Evolutionary conservation across 2,888 invertebrate species (phyloP), one percentile per base, ranked within the genome.

Genomic region (Gerosis bhagava): DNA sequence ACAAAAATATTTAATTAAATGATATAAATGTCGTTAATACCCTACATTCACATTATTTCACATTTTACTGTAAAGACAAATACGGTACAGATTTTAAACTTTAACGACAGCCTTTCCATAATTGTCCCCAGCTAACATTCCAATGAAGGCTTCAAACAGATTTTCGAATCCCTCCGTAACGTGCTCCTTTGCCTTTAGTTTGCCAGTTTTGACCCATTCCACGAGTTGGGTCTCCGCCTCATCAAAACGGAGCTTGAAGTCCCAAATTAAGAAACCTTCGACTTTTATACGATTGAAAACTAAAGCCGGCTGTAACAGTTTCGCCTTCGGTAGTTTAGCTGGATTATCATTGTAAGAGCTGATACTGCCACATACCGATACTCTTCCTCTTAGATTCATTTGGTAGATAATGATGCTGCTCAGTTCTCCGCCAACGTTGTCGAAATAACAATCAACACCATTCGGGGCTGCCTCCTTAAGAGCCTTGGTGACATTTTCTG

Each of bases 401-500:
- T 91, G 89, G 31, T 77, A 73, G 0, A 92, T 77, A 4, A 93
- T 88, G 0, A 70, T 73, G 34, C 83, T 84, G 28, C 91, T 91
- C 12, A 92, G 76, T 46, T 91, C 90, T 3, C 93, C 93, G 7
- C 93, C 93, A 8, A 93, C 94, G 67, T 94, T 94, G 65, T 94
- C 94, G 67, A 94, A 94, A 64, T 92, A 94, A 62, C 93, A 92
- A 63, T 94, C 93, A 0, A 94, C 75, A 1, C 94, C 94, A 8
- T 93, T 76, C 0, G 94, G 93, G 2, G 93, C 93, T 29, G 81
- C 86, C 67, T 91, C 83, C 47, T 87, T 89, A 19, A 94, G 70
- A n/a, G 87, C 90, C 25, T 77, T 65, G 0, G 65, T 63, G 5
- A 91, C 54, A 58, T 92, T 68, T 5, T 73, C 84, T 1, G 86